These are phyloP conservation scores for Catamblyrhynchus diadema DNA, from an alignment of 2,797 vertebrate species.

Conservation along the genomic window DNA sequence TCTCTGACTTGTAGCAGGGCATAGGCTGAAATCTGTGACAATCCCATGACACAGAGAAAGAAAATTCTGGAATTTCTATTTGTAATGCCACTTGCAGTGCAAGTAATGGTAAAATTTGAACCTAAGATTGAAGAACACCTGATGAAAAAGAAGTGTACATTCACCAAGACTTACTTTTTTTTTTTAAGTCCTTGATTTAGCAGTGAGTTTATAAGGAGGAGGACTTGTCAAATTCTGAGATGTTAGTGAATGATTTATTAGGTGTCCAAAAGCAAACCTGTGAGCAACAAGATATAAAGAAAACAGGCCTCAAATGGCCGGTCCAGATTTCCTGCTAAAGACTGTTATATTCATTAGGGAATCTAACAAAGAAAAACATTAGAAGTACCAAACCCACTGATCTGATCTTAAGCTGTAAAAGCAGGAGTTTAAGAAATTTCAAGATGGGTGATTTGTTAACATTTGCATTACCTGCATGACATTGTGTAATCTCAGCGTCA, in stretches of 20 bases:
- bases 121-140: background rate
- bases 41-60: background rate
- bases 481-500: conserved; percentile 63
- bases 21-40: conserved; percentile 18
- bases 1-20: conserved; percentile 1
- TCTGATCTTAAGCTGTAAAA: conserved; percentile 45
- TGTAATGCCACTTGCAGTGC: background rate
- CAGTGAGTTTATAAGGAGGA: background rate
- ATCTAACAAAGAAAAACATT: conserved; percentile 68
- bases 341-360: conserved; percentile 79
- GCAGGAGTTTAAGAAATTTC: conserved; percentile 44
- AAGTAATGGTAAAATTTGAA: background rate
- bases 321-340: conserved; percentile 78
- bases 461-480: conserved; percentile 60
- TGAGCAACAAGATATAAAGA: conserved; percentile 71
- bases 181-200: conserved; percentile 8
- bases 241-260: conserved; percentile 78
- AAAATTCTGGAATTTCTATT: conserved; percentile 14
- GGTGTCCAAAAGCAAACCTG: conserved; percentile 73
- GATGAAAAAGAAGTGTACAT: background rate
- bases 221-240: conserved; percentile 69
- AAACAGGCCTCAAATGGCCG: conserved; percentile 75
- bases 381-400: background rate
- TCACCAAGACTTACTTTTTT: background rate
- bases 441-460: conserved; percentile 61